Conservation (phyloP, 2,888 invertebrate genomes). For the Drosophila nr. perissopoda region DNA sequence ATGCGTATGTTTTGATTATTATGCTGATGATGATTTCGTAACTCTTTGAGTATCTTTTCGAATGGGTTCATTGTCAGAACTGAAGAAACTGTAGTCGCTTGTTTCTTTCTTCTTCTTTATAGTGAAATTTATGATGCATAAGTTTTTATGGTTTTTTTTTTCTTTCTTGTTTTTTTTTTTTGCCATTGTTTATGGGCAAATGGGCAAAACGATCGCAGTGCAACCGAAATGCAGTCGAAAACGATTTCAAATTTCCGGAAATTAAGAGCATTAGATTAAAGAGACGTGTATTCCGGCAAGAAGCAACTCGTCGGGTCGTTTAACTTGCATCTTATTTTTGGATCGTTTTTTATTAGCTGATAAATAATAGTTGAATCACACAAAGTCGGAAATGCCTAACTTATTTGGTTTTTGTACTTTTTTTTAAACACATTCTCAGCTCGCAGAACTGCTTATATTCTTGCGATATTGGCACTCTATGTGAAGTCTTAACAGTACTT, state of each 20-base stretch:
- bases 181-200: slow-evolving; percentile 55
- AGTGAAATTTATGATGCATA: slow-evolving; percentile 73
- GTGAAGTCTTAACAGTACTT: not conserved
- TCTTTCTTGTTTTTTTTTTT: not conserved
- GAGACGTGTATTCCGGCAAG: not conserved
- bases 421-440: not conserved
- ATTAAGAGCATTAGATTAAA: not conserved
- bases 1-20: slow-evolving; percentile 34
- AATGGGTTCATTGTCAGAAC: slow-evolving; percentile 69
- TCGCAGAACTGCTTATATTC: not conserved
- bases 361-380: not conserved
- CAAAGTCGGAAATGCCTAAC: not conserved
- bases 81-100: slow-evolving; percentile 34
- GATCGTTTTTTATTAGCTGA: not conserved
- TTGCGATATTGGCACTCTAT: not conserved
- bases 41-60: slow-evolving; percentile 22
- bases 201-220: slow-evolving; percentile 37
- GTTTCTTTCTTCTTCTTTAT: slow-evolving; percentile 18
- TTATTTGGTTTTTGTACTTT: not conserved
- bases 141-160: slow-evolving; percentile 17
- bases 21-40: slow-evolving; percentile 53
- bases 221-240: slow-evolving; percentile 42
- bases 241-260: slow-evolving; percentile 24
- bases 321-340: not conserved
- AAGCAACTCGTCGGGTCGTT: not conserved